Evolutionary conservation across 2,113 vertebrate species (phyloP).

Genomic region (Petrocephalus microphthalmus): DNA sequence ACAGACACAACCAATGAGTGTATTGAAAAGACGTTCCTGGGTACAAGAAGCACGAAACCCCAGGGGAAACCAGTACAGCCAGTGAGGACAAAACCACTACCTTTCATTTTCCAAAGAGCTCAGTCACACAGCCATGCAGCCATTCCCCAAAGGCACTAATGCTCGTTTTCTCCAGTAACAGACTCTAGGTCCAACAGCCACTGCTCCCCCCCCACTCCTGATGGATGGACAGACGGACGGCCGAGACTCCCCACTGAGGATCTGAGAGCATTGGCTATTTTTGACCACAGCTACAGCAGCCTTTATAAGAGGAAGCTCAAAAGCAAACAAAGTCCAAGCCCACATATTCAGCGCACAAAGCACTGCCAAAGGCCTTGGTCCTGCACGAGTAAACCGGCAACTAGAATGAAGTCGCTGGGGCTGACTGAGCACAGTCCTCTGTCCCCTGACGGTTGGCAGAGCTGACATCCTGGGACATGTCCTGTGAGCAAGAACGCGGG

Average conservation of each 20-base stretch:
- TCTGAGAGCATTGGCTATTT: background rate
- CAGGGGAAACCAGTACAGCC: background rate
- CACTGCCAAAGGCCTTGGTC: background rate
- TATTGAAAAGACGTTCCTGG: background rate
- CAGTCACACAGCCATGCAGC: background rate
- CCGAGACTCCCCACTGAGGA: background rate
- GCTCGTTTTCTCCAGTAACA: background rate
- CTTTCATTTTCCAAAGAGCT: background rate
- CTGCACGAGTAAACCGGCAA: background rate
- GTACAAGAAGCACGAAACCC: background rate
- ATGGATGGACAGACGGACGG: background rate
- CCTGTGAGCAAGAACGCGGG: background rate
- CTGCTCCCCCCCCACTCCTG: background rate
- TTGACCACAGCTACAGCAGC: background rate
- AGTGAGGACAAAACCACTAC: background rate
- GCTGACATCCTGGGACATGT: background rate
- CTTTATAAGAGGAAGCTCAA: slow-evolving; percentile 5
- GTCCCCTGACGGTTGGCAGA: background rate
- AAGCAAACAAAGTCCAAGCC: background rate
- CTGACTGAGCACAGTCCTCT: background rate
- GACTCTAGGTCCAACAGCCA: background rate
- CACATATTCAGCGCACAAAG: background rate
- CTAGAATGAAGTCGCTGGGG: background rate
- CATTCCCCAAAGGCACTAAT: background rate
- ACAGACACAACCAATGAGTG: background rate